Conservation (phyloP, 2,888 invertebrate species). For the Gisinianus flammeolus region DNA sequence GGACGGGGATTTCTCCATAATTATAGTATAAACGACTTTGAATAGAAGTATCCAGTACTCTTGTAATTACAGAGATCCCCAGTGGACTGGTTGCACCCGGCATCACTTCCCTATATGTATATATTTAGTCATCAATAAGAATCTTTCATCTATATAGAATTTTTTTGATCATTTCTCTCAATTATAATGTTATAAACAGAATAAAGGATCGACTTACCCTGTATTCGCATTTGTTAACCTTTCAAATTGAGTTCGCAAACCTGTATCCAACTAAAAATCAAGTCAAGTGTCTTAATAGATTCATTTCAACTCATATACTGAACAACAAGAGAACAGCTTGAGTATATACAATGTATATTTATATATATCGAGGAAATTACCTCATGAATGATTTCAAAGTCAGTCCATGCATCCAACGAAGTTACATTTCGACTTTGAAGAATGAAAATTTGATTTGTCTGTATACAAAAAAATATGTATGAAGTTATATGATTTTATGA, state of each 20-base stretch:
- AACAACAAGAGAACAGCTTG: too few species aligned
- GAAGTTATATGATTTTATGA: background rate
- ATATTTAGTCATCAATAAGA: background rate
- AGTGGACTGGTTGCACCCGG: constrained; percentile 70
- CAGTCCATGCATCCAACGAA: constrained; percentile 73
- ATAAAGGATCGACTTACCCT: constrained; percentile 70
- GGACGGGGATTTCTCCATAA: constrained; percentile 20
- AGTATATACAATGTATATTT: too few species aligned
- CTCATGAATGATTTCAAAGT: constrained; percentile 81
- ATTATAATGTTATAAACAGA: background rate
- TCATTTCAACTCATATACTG: too few species aligned
- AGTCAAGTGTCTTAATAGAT: too few species aligned
- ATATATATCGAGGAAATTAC: too few species aligned
- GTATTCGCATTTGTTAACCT: constrained; percentile 74
- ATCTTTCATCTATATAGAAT: too few species aligned
- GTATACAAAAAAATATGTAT: background rate
- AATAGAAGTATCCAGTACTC: constrained; percentile 60
- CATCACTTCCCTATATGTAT: constrained; percentile 67
- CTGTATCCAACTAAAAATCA: constrained; percentile 73
- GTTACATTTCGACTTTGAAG: constrained; percentile 83
- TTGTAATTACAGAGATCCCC: constrained; percentile 62
- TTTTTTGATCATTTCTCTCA: too few species aligned
- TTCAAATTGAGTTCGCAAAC: constrained; percentile 71
- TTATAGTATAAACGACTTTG: constrained; percentile 56
- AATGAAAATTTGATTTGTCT: constrained; percentile 65